Evolutionary conservation across 2,888 invertebrate genomes (phyloP).

Genomic region (Hofmannophila pseudospretella): DNA sequence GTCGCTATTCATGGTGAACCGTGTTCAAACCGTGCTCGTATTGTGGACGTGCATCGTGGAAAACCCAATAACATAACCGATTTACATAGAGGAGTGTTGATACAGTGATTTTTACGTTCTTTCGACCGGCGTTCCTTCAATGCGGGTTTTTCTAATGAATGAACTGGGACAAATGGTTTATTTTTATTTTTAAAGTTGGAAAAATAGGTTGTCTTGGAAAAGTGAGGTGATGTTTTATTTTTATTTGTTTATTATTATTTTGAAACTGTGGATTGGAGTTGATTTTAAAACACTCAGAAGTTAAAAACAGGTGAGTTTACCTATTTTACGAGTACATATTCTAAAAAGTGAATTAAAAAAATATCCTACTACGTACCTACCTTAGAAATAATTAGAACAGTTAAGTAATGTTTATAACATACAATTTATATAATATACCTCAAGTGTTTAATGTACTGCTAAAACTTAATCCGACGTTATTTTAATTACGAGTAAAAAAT

Average conservation of each 20-base stretch:
- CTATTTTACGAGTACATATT: too few species aligned
- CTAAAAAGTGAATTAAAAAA: too few species aligned
- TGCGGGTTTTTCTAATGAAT: conserved; percentile 32
- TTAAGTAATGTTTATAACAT: too few species aligned
- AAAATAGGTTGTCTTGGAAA: conserved; percentile 16
- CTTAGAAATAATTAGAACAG: too few species aligned
- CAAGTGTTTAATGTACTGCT: too few species aligned
- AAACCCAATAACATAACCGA: conserved; percentile 39
- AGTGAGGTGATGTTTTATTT: conserved; percentile 22
- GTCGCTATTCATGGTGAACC: conserved; percentile 63
- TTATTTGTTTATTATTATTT: background rate
- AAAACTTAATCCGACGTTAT: too few species aligned
- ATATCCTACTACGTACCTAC: too few species aligned
- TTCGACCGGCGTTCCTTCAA: conserved; percentile 43
- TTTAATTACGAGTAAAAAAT: too few species aligned
- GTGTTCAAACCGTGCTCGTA: conserved; percentile 51
- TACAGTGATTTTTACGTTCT: conserved; percentile 25
- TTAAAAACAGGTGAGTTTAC: conserved; percentile 13
- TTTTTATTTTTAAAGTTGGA: conserved; percentile 19
- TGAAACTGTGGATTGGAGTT: background rate
- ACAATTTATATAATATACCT: too few species aligned
- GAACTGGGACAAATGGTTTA: conserved; percentile 18
- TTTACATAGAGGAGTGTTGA: conserved; percentile 31
- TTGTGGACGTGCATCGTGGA: conserved; percentile 47
- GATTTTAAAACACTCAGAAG: background rate